A percentile compares a stretch with the other conserved stretches of the same genome.
phyloP scores from a whole-genome alignment of 2,888 invertebrate genomes.

The Phymatocera aterrima region DNA sequence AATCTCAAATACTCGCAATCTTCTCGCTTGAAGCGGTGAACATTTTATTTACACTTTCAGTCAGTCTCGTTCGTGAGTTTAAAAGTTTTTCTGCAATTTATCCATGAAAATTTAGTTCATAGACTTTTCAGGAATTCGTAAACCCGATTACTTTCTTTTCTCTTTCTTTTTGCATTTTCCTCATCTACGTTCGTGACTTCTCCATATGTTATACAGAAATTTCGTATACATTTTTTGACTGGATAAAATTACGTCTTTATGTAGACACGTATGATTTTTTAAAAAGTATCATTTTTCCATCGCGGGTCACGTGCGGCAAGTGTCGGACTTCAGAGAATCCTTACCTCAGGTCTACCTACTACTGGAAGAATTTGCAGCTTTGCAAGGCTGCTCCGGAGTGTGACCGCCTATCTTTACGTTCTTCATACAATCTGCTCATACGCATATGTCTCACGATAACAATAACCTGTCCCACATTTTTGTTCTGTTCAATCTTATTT shows the following conservation, averaged over 20 bases:
- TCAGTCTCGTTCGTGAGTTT: too few species aligned
- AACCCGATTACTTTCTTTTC: too few species aligned
- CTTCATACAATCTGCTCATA: slow-evolving; percentile 6
- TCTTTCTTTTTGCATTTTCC: too few species aligned
- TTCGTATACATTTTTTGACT: too few species aligned
- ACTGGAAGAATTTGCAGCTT: background rate
- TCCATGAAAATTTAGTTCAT: too few species aligned
- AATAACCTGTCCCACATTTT: background rate
- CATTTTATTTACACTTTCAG: background rate
- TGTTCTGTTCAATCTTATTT: background rate
- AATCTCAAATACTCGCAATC: background rate
- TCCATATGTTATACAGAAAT: too few species aligned
- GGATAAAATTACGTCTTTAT: too few species aligned
- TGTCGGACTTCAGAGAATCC: slow-evolving; percentile 21
- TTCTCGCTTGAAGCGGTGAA: background rate
- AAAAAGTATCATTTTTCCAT: background rate
- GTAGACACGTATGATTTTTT: background rate
- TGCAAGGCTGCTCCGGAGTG: background rate
- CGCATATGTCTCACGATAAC: slow-evolving; percentile 24
- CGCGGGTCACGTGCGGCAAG: background rate
- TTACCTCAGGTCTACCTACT: background rate
- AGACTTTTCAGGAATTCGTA: too few species aligned
- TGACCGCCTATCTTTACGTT: background rate
- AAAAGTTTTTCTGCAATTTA: too few species aligned
- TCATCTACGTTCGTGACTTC: too few species aligned